A percentile compares a stretch with the other conserved stretches of the same genome.
These are phyloP conservation scores for Parus major DNA, from an alignment of 2,113 vertebrate species.

Conservation along the genomic window DNA sequence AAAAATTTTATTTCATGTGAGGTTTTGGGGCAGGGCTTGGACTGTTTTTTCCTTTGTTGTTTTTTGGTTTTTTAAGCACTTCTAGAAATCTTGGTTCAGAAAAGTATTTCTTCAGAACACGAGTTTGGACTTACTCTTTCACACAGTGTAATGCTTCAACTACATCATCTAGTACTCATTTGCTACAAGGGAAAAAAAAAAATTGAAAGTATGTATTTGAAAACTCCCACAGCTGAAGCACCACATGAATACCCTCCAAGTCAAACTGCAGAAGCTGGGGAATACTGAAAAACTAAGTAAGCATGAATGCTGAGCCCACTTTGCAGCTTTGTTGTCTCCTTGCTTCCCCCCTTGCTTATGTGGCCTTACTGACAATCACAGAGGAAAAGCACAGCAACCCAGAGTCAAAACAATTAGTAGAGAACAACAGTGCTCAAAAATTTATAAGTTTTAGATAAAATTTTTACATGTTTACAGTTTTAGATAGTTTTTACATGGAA, in stretches of 20 bases:
- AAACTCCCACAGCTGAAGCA: not conserved
- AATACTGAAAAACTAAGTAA: not conserved
- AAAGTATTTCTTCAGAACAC: not conserved
- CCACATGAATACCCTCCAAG: not conserved
- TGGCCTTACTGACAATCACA: not conserved
- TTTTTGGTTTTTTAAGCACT: not conserved
- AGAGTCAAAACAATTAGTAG: not conserved
- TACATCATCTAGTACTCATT: not conserved
- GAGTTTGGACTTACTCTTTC: not conserved
- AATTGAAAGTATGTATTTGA: not conserved
- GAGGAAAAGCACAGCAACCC: not conserved
- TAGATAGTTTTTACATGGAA: not conserved
- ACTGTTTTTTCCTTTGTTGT: not conserved
- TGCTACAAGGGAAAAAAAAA: not conserved
- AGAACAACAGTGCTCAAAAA: not conserved
- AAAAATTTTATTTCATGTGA: not conserved
- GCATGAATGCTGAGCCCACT: not conserved
- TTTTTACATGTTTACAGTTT: too few species aligned
- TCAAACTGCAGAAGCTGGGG: not conserved
- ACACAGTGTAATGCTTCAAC: not conserved
- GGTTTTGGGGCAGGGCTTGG: fast-evolving
- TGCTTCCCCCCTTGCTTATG: not conserved
- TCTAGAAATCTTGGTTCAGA: not conserved
- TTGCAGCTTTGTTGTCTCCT: not conserved
- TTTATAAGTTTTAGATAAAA: not conserved